Conservation (phyloP, 2,888 invertebrate species). For the Augiades crinisus region DNA sequence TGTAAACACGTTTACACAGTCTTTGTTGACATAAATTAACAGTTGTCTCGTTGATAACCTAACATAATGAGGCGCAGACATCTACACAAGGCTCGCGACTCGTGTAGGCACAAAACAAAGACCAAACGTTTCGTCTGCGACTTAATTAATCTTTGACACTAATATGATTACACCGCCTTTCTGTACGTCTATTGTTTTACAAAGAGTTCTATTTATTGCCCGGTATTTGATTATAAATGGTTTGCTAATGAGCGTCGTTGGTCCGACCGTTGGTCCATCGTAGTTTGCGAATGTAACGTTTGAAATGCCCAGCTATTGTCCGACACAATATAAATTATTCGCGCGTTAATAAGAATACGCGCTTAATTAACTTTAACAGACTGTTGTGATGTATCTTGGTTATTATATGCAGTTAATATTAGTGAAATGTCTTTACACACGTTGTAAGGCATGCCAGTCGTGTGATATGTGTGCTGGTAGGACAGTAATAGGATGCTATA, state of each 20-base stretch:
- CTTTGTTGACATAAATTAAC: no score
- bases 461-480: no score
- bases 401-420: neutral
- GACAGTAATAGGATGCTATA: no score
- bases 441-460: no score
- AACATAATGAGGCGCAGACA: no score
- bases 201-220: slow-evolving; percentile 30
- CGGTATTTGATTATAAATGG: slow-evolving; percentile 33
- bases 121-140: neutral
- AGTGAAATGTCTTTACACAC: neutral
- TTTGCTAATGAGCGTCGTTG: slow-evolving; percentile 16
- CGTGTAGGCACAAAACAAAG: neutral
- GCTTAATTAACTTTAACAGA: neutral
- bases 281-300: no score
- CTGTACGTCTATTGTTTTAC: slow-evolving; percentile 31
- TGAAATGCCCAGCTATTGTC: no score
- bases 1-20: no score
- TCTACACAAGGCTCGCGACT: no score
- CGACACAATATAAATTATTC: neutral
- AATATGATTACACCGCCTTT: slow-evolving; percentile 17
- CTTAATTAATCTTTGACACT: slow-evolving; percentile 17
- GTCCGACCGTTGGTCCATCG: slow-evolving; percentile 1
- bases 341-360: neutral
- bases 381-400: neutral
- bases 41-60: no score